phyloP scores from a whole-genome alignment of 2,797 vertebrate genomes.

The Tapera naevia region DNA sequence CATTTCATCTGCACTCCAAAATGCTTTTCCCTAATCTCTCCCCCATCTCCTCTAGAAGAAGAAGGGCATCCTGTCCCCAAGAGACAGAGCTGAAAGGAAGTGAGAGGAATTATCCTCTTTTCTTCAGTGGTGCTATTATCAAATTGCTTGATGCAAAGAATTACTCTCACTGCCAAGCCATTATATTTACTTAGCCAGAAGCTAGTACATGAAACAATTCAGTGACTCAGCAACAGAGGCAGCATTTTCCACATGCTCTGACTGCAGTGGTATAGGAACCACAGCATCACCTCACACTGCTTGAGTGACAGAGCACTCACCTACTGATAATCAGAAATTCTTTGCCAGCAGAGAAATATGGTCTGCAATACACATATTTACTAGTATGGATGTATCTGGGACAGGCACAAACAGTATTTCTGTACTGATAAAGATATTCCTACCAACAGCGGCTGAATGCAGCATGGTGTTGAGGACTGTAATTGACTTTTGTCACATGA shows the following conservation, averaged over 20 bases:
- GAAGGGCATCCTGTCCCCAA: not conserved
- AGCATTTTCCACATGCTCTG: not conserved
- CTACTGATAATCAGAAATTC: not conserved
- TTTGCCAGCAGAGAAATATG: not conserved
- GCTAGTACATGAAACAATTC: not conserved
- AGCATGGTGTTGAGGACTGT: accelerated
- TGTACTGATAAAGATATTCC: not conserved
- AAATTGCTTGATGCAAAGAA: not conserved
- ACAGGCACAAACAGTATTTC: not conserved
- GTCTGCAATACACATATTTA: not conserved
- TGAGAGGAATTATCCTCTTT: not conserved
- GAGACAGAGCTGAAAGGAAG: not conserved
- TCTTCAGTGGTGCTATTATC: not conserved
- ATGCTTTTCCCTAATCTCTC: not conserved
- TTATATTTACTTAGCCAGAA: conserved; percentile 1
- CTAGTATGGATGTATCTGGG: not conserved
- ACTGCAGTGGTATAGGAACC: not conserved
- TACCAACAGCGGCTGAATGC: accelerated
- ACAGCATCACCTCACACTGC: accelerated
- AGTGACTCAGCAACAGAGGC: not conserved
- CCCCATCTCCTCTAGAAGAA: not conserved
- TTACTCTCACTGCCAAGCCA: not conserved
- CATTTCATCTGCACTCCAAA: not conserved
- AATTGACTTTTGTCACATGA: not conserved
- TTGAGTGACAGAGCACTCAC: not conserved